Evolutionary conservation across 2,888 invertebrate species (phyloP), one percentile per base, ranked within the genome.

Genomic region (Leistus spinibarbis): DNA sequence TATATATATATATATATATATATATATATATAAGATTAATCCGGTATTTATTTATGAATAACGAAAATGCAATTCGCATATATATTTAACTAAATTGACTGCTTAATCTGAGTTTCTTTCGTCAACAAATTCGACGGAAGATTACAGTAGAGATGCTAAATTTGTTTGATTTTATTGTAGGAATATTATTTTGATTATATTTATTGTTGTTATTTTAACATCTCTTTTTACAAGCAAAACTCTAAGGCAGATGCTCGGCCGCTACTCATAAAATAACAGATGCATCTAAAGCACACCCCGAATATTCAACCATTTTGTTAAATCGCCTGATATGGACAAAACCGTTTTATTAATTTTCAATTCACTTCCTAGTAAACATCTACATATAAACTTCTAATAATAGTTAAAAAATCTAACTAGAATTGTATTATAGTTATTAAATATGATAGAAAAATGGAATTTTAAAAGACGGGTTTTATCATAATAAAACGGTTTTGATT

Each of bases 241-340:
- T 54, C 60, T 40, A 62, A 63, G 57, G 57, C 27, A 40, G 73
- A 73, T 73, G 73, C 73, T 20, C 27, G 67, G 73, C 73, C 62
- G 73, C 73, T 73, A 73, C 73, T 73, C 73, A 20, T 67, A 67
- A 73, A 73, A 73, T 73, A 73, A 73, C 73, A 73, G 73, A 67
- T 62, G 73, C 73, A 73, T 73, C 73, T 54, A 66, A 73, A 57
- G 19, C 22, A 60, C 22, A 19, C 20, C 19, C 22, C 19, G 20
- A 60, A 60, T 60, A 40, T 40, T 40, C 3, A 40, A 40, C 40
- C 7, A 40, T 40, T 4, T 1, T 40, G 13, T 4, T 24, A 24
- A 7, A 4, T 24, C 24, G 10, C 13, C 40, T 40, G 7, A 40
- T 5, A 1, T 40, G 2, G 40, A 5, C 40, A 40, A 40, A 40